Evolutionary conservation across 2,888 invertebrate genomes (phyloP).

Genomic region (Lycophotia porphyrea): DNA sequence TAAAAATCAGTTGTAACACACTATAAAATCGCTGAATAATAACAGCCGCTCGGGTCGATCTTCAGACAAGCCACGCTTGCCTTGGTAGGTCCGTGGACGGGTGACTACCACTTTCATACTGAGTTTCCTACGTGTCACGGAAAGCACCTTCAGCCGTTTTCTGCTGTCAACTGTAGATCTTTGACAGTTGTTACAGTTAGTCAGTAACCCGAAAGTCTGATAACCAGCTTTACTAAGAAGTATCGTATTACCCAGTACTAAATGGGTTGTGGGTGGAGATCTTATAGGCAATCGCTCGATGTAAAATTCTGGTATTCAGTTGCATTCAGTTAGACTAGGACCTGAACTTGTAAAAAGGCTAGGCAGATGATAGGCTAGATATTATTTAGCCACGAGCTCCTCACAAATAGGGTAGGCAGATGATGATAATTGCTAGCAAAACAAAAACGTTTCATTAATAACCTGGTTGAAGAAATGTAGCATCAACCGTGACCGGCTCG

Average conservation of each 20-base stretch:
- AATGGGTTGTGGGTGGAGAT: not conserved
- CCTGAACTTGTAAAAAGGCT: too few relatives aligned
- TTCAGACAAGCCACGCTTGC: not conserved
- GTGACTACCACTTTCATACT: not conserved
- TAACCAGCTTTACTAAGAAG: too few relatives aligned
- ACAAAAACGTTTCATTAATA: conserved; percentile 10
- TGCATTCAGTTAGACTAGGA: not conserved
- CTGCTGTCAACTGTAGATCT: too few relatives aligned
- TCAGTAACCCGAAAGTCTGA: too few relatives aligned
- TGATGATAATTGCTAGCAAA: too few relatives aligned
- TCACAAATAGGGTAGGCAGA: too few relatives aligned
- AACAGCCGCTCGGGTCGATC: not conserved
- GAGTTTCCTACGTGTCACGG: not conserved
- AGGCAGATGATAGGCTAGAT: too few relatives aligned
- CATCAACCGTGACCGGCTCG: conserved; percentile 47
- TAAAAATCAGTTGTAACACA: not conserved
- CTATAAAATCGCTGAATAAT: not conserved
- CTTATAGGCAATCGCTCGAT: not conserved
- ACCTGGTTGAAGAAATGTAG: conserved; percentile 31
- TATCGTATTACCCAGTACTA: too few relatives aligned
- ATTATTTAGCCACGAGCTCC: too few relatives aligned
- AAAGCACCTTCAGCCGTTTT: not conserved
- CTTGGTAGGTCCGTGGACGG: not conserved
- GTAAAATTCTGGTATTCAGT: not conserved
- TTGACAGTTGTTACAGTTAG: too few relatives aligned